Base-by-base conservation (phyloP, 2,888 invertebrate genomes). In the Scaptomyza flava region DNA sequence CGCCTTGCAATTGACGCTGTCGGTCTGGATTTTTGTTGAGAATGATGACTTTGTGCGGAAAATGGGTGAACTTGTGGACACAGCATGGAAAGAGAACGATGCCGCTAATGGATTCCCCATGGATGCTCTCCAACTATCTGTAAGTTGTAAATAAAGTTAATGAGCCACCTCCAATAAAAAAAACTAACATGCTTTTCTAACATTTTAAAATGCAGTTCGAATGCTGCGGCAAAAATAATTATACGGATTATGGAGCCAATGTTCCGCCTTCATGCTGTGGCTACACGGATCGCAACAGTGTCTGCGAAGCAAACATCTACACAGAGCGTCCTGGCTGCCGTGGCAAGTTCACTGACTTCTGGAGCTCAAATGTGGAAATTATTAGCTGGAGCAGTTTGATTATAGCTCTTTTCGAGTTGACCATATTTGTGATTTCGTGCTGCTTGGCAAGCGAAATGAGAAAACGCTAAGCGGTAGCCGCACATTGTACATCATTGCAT, bases 401-500 rank as follows among this genome's bases (percentile, higher is more conserved):
- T 56, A 93, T 96, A 48, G 95, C 95, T 45, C 94, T 93, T 71
- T 91, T 95, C 82, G 96, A 96, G 95, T 92, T 96, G 70, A 92
- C 95, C 79, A 95, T 95, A 67, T 95, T 97, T 64, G 93, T 96
- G 82, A 96, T 97, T 91, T 95, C 97, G 56, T 95, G 97, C 91
- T 97, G 96, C 90, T 93, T 98, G 90, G 96, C 96, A 73, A 95
- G 95, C 91, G 96, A 96, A 88, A 96, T 98, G 92, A 94, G 95
- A 91, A 96, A 96, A 41, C 78, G 52, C 6, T 74, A 58, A 75
- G 48, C 38, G 2, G 8, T 1, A 5, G 0, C 17, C 12, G 41
- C 33, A 20, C 14, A 5, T 5, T n/a, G 8, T 20, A 23, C 14
- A 23, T 59, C 8, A 41, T 27, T 33, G 48, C 31, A 54, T 58